Conservation (phyloP, 2,113 vertebrate genomes). For the Erpornis zantholeuca region DNA sequence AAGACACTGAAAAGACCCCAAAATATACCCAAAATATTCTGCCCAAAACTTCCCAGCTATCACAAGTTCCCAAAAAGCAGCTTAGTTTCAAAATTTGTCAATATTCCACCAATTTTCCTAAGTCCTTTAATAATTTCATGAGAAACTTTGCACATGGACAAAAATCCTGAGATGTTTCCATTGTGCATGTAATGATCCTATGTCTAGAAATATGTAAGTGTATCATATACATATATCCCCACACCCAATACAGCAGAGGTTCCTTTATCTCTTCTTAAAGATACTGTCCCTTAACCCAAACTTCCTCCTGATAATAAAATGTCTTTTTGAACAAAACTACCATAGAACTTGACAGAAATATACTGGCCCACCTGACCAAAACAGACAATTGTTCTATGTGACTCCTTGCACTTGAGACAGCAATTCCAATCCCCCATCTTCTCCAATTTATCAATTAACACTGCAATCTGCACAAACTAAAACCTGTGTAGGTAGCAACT, state of each 20-base stretch:
- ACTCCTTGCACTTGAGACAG: background rate
- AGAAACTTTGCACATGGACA: background rate
- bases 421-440: background rate
- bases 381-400: background rate
- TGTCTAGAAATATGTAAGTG: rapidly evolving
- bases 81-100: background rate
- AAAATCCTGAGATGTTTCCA: background rate
- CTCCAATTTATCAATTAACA: background rate
- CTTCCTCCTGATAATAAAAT: background rate
- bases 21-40: background rate
- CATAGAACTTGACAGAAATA: background rate
- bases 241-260: background rate
- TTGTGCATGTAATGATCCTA: rapidly evolving
- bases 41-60: background rate
- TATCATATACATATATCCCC: background rate
- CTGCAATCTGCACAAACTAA: background rate
- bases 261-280: background rate
- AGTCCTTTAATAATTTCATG: background rate
- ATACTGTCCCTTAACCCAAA: background rate
- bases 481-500: background rate
- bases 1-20: background rate
- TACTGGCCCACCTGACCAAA: background rate
- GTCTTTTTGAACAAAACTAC: background rate
- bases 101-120: background rate
- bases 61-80: background rate